Conservation (phyloP, 2,113 vertebrate species). For the Aegithalos caudatus region DNA sequence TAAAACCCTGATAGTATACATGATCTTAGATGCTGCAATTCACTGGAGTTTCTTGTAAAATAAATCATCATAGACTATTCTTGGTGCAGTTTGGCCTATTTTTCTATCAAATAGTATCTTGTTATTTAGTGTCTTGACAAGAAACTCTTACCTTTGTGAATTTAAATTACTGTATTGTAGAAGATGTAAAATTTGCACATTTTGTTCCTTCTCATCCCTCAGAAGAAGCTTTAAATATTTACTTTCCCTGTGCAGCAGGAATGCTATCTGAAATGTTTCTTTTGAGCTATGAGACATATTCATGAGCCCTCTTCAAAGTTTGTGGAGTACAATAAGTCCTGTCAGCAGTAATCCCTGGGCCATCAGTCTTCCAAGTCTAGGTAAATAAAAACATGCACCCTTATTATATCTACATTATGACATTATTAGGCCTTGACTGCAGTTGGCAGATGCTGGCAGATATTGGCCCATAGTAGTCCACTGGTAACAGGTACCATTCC, state of each 20-base stretch:
- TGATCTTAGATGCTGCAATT: background rate
- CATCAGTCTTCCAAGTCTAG: background rate
- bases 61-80: background rate
- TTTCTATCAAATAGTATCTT: background rate
- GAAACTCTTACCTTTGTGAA: background rate
- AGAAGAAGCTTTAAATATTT: background rate
- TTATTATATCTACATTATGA: background rate
- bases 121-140: background rate
- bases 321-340: background rate
- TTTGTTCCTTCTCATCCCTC: background rate
- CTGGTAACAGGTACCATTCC: background rate
- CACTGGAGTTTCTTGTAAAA: background rate
- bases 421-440: background rate
- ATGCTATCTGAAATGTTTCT: background rate
- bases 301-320: background rate
- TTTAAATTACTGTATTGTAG: background rate
- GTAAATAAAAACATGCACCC: background rate
- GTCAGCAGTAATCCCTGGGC: background rate
- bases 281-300: background rate
- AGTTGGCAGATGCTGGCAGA: background rate
- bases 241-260: background rate
- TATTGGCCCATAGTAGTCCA: background rate
- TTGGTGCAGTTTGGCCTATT: background rate
- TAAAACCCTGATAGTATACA: background rate
- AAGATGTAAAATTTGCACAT: background rate